phyloP scores from a whole-genome alignment of 2,113 vertebrate species.

The Ceyx cyanopectus region DNA sequence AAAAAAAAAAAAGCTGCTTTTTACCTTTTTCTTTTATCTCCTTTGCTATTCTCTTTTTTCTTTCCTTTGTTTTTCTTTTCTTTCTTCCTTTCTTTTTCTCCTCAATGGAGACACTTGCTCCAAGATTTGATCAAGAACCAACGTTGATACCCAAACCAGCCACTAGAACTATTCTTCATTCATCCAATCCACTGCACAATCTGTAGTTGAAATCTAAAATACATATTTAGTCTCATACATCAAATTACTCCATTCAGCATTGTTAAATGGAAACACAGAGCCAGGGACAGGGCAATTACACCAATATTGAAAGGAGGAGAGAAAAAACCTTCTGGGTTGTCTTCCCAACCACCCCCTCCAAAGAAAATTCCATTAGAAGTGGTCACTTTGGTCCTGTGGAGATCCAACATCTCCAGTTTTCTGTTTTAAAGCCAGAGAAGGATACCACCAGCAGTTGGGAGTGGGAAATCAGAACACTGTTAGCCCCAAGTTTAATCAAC shows the following conservation, averaged over 20 bases:
- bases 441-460: background rate
- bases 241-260: background rate
- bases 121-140: background rate
- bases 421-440: background rate
- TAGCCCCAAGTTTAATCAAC: background rate
- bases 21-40: too few species aligned
- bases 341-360: fast-evolving
- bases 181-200: background rate
- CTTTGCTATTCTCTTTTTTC: too few species aligned
- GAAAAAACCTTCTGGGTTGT: background rate
- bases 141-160: background rate
- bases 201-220: background rate
- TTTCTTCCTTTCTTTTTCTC: background rate
- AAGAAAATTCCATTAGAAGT: background rate
- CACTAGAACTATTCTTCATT: background rate
- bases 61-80: too few species aligned
- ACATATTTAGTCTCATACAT: background rate
- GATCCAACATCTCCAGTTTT: background rate
- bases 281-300: background rate
- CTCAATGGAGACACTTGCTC: background rate
- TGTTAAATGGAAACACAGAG: background rate
- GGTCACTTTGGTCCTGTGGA: background rate
- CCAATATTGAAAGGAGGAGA: background rate
- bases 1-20: background rate
- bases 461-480: background rate